These are phyloP conservation scores for Perdita meconis DNA, from an alignment of 2,888 invertebrate species.

Conservation along the genomic window DNA sequence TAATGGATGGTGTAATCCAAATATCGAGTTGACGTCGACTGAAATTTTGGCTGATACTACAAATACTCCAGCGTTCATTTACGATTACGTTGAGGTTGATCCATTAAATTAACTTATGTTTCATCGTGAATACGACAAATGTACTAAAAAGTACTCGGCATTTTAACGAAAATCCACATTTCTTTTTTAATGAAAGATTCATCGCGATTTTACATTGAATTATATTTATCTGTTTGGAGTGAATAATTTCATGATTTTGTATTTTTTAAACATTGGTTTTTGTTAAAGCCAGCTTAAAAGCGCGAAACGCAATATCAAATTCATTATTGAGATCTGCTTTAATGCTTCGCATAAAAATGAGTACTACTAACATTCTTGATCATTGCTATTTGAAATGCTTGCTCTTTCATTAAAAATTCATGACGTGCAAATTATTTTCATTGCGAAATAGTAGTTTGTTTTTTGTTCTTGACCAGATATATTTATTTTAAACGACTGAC, in stretches of 20 bases:
- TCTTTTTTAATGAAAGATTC: conserved; percentile 12
- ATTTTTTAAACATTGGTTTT: conserved; percentile 17
- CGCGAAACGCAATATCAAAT: not conserved
- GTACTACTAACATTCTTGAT: conserved; percentile 28
- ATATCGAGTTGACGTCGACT: conserved; percentile 74
- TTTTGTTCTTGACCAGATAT: not conserved
- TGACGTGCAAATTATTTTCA: conserved; percentile 43
- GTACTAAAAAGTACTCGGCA: conserved; percentile 22
- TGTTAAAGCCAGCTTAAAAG: conserved; percentile 16
- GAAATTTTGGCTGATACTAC: conserved; percentile 76
- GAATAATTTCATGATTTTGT: conserved; percentile 20
- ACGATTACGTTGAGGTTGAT: conserved; percentile 82
- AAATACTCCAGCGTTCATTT: conserved; percentile 78
- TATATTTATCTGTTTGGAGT: conserved; percentile 10
- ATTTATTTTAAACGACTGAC: conserved; percentile 17
- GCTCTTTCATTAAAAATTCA: conserved; percentile 10
- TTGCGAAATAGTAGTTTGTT: conserved; percentile 1
- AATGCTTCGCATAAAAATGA: conserved; percentile 24
- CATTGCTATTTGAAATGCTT: conserved; percentile 14
- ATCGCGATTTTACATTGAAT: conserved; percentile 22
- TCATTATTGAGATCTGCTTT: conserved; percentile 33
- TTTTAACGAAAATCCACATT: conserved; percentile 22
- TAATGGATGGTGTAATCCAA: conserved; percentile 78
- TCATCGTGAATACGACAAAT: conserved; percentile 7
- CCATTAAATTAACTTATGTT: conserved; percentile 79